Base-by-base conservation (phyloP, 2,888 invertebrate genomes). In the Caenorhabditis sp. region DNA sequence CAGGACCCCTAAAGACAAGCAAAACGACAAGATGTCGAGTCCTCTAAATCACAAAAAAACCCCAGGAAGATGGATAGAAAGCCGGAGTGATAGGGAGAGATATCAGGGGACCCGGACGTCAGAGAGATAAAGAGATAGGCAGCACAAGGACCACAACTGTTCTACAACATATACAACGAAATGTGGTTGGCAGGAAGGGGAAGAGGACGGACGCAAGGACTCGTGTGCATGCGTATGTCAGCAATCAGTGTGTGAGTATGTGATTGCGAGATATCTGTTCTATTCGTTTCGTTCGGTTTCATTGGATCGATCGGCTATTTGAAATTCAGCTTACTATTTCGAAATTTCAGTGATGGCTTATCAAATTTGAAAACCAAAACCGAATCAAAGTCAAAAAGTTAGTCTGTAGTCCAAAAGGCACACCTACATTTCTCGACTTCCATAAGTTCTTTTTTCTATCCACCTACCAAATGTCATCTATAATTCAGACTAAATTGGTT, bases 131-230 rank as follows among this genome's bases (percentile, higher is more conserved):
- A 11, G 47, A 65, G 70, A 79, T 55, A 47, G 53, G 47, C 35
- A 28, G 11, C 13, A n/a, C n/a, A 15, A 28, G 64, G 67, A 65
- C 71, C 79, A 79, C 79, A 79, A 79, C 79, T 79, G 79, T 79
- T 79, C 79, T 71, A 79, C 79, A 79, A 79, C 71, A 79, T 79
- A 67, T 71, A 79, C 79, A 79, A 71, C 79, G 71, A 79, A 79
- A 79, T 79, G 79, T 67, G 79, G 79, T 79, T 64, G 78, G 51
- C 26, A 50, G 60, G 70, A 32, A 6, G 5, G 5, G 32, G 9
- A 9, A 4, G 9, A 4, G 5, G 32, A 50, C 55, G 56, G 51
- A 64, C 35, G 37, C 37, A 47, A 44, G 78, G 70, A 77, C 77
- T 47, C 47, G 69, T n/a, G 50, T 13, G 40, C 40, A n/a, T n/a